Evolutionary conservation across 2,797 vertebrate genomes (phyloP).

Genomic region (Morus bassanus): DNA sequence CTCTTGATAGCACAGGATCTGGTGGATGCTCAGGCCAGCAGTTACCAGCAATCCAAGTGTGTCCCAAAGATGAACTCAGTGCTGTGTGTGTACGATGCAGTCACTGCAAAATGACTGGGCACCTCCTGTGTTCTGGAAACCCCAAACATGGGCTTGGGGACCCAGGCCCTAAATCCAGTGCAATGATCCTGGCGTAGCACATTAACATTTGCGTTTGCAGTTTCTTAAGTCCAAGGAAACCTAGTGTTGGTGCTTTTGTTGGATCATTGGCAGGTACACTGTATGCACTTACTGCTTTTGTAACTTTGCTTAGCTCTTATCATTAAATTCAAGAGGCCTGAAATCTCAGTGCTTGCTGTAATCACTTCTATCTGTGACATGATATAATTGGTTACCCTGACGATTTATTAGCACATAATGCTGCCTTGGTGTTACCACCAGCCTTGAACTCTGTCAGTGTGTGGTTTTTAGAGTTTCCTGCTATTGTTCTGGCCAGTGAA

Average conservation of each 20-base stretch:
- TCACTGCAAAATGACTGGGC: neutral
- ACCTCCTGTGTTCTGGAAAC: neutral
- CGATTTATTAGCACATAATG: neutral
- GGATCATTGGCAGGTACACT: neutral
- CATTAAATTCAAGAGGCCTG: neutral
- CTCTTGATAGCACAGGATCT: neutral
- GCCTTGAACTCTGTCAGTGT: neutral
- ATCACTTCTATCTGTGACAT: neutral
- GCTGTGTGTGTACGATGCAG: rapidly evolving
- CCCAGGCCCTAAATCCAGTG: neutral
- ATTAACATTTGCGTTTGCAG: rapidly evolving
- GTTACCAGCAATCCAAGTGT: neutral
- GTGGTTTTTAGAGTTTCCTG: neutral
- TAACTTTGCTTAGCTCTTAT: neutral
- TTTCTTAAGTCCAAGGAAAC: neutral
- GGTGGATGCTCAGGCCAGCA: neutral
- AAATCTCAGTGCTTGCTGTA: rapidly evolving
- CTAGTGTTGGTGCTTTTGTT: neutral
- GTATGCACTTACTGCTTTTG: neutral
- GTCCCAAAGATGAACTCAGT: neutral
- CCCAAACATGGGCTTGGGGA: neutral
- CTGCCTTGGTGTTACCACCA: neutral
- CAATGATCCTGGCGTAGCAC: neutral
- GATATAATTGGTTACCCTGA: neutral
- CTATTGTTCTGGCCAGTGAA: neutral